Base-by-base conservation (phyloP, 2,113 vertebrate genomes). In the Emydocephalus ijimae region DNA sequence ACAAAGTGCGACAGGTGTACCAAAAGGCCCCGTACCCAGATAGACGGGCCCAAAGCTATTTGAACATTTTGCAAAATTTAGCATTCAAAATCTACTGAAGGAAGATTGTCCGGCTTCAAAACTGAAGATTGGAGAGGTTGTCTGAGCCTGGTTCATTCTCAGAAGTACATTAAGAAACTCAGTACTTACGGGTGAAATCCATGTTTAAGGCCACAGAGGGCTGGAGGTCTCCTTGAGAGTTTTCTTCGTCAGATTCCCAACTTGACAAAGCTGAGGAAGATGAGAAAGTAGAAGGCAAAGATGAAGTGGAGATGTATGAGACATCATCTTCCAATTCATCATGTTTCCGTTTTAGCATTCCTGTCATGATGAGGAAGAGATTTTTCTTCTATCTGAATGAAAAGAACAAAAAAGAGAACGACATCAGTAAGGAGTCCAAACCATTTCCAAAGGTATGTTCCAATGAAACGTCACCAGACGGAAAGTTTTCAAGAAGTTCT, bases 261-360 rank as follows among this genome's bases (percentile, higher is more conserved):
- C 98, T 97, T 0, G 96, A 97, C 8, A 98, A 99, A 39, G 97
- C 98, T 0, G 98, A 98, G 64, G 97, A 94, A 91, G 97, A 98
- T 92, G 98, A 98, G 18, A 98, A 98, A 21, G 98, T 98, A 91
- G 98, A 98, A 57, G 98, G 98, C 64, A 97, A 98, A 85, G 98
- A 98, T 85, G 97, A 98, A 0, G 97, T 98, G 10, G 98, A 99
- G 93, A 98, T 99, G 97, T 98, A 98, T 92, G 97, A 97, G 11
- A 97, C 97, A 96, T 99, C 98, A 95, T 98, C 98, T 87, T 98
- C 98, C 98, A 99, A 97, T 97, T 99, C 98, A 97, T 99, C 98
- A 23, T 98, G 99, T 97, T 99, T 99, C 97, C 99, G 98, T 98
- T 99, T 99, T 95, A 98, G 97, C 90, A 98, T 96, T 93, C 98